Evolutionary conservation across 1,140 invertebrate species (phyloP).

Genomic region (Brachionus rubens): DNA sequence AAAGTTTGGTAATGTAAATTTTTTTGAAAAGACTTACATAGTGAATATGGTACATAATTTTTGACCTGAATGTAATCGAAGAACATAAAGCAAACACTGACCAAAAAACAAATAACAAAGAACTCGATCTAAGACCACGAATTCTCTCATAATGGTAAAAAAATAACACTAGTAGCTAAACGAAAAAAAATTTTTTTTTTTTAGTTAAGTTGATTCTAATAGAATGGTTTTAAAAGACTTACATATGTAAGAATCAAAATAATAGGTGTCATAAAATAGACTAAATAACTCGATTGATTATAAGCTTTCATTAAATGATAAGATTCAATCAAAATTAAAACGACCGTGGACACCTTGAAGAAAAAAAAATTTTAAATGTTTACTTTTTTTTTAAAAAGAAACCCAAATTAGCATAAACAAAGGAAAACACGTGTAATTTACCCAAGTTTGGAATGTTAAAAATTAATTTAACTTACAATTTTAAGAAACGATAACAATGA

Average conservation of each 20-base stretch:
- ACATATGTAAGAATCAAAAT: slow-evolving; percentile 39
- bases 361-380: background rate
- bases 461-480: slow-evolving; percentile 15
- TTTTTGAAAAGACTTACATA: background rate
- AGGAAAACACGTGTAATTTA: too few relatives aligned
- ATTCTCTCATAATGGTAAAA: slow-evolving; percentile 35
- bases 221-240: background rate
- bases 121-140: slow-evolving; percentile 32
- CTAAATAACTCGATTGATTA: background rate
- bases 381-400: too few relatives aligned
- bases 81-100: slow-evolving; percentile 33
- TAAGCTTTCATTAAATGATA: slow-evolving; percentile 28
- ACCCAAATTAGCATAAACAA: too few relatives aligned
- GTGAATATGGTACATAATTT: slow-evolving; percentile 44
- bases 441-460: too few relatives aligned
- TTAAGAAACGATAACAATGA: slow-evolving; percentile 37
- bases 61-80: slow-evolving; percentile 40
- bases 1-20: too few relatives aligned
- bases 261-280: slow-evolving; percentile 38
- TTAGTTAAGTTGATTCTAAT: too few relatives aligned
- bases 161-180: slow-evolving; percentile 31
- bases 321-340: slow-evolving; percentile 16
- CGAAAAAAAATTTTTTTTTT: background rate
- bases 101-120: slow-evolving; percentile 41
- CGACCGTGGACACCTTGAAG: slow-evolving; percentile 4